Evolutionary conservation across 2,888 invertebrate genomes (phyloP), one percentile per base, ranked within the genome.

Genomic region (Bhutanitis thaidina): DNA sequence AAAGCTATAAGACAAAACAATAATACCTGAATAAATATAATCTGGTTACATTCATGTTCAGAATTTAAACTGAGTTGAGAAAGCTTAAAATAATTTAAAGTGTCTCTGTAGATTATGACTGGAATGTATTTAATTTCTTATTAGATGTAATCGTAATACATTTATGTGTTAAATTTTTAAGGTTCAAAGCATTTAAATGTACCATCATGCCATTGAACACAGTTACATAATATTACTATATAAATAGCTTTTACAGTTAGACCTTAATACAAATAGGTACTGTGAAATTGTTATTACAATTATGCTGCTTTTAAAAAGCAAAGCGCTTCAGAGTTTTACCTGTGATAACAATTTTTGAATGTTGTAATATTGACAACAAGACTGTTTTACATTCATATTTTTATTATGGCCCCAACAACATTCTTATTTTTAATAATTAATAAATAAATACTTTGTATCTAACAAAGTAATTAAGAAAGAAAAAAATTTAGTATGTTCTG

Each of bases 261-360:
- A 34, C 15, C 29, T 25, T 25, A 40, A 25, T 47, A 40, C 13
- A 14, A 30, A 32, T 30, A 15, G 20, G 37, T 35, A 5, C 4
- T 48, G 43, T 49, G 43, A 16, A n/a, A 30, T 43, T 37, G 13
- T 30, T 16, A 37, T 25, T 14, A 43, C 30, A 52, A 52, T 38
- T 43, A 47, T 15, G 36, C 29, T 56, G 53, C 54, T 58, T 56
- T 57, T 16, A 47, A 27, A 55, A 57, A 56, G 57, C 55, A 48
- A 55, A 56, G 52, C 50, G 47, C 50, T 43, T 20, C 36, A 49
- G 13, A 37, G 36, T 20, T 38, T 25, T 37, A 9, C 14, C 1
- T 8, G 30, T 16, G 20, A 27, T 15, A 29, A 32, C 10, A 4
- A 27, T 27, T 27, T 32, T 41, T 15, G 30, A 29, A 49, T 41